Evolutionary conservation across 2,888 invertebrate genomes (phyloP), one percentile per base, ranked within the genome.

Genomic region (Acronicta aceris): DNA sequence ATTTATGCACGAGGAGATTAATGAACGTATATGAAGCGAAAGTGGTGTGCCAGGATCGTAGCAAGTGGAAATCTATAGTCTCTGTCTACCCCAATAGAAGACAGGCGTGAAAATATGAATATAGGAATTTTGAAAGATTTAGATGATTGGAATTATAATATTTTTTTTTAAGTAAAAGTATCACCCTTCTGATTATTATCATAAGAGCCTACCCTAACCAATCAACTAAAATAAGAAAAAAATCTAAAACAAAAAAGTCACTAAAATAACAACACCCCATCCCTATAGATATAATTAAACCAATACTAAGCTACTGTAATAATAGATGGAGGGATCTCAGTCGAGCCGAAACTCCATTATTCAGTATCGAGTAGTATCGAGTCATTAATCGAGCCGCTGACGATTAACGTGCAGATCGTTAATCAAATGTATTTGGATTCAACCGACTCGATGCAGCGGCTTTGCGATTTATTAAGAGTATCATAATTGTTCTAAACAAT

Each of bases 291-390:
- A 51, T 15, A 15, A 47, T 58, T 42, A 57, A 62, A 54, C 59
- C 53, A 56, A 59, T 53, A 59, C 59, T 65, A 66, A 67, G 46
- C 53, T 55, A 33, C 62, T 42, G 8, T 59, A 62, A 68, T 75
- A 74, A 76, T 76, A 78, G 67, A 78, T 71, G 65, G 60, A 54
- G 42, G 71, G 59, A 74, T 74, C 74, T 71, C 75, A 55, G 65
- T 58, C 57, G 59, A 62, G 59, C 53, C 46, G 78, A 71, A 71
- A 67, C 55, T 74, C 78, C 75, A 76, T 76, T 78, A 76, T 63
- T 78, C 78, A 71, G 71, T 62, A 74, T 78, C 63, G 71, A 75
- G 65, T 73, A 64, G 74, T 65, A 74, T 70, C 74, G 75, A 74
- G 60, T 78, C 78, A 76, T 76, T 76, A 78, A 76, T 76, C 65